Percentiles rank a stretch among this genome's conserved stretches.
Conservation (phyloP, 2,113 vertebrate genomes). For the Channa maculata region DNA sequence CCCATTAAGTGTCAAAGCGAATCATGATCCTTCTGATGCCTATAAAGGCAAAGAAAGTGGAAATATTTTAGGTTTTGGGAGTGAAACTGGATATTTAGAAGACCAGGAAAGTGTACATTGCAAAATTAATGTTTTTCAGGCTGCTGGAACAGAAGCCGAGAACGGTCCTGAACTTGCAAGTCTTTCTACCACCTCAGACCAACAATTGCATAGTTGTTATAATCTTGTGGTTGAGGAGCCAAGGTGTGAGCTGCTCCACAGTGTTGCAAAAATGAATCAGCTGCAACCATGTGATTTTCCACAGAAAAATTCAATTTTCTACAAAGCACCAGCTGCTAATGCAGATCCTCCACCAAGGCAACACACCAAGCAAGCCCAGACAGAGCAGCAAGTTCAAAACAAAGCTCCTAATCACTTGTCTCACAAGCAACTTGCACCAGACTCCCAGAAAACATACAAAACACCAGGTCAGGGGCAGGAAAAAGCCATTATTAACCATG, state of each 20-base stretch:
- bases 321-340: background rate
- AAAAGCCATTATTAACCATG: background rate
- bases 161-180: background rate
- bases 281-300: background rate
- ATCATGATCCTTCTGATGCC: background rate
- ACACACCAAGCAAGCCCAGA: background rate
- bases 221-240: background rate
- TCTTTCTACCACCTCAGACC: background rate
- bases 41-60: background rate
- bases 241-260: background rate
- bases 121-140: conserved; percentile 9
- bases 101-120: conserved; percentile 51
- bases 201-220: background rate
- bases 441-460: conserved; percentile 32
- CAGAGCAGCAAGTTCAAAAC: background rate
- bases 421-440: conserved; percentile 14
- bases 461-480: background rate
- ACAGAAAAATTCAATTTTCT: conserved; percentile 3
- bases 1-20: background rate
- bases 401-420: conserved; percentile 11
- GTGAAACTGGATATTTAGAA: conserved; percentile 57
- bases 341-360: background rate
- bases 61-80: conserved; percentile 8
- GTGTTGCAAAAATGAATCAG: conserved; percentile 15
- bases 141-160: background rate